Evolutionary conservation across 2,888 invertebrate species (phyloP).

Genomic region (Penaeus monodon): DNA sequence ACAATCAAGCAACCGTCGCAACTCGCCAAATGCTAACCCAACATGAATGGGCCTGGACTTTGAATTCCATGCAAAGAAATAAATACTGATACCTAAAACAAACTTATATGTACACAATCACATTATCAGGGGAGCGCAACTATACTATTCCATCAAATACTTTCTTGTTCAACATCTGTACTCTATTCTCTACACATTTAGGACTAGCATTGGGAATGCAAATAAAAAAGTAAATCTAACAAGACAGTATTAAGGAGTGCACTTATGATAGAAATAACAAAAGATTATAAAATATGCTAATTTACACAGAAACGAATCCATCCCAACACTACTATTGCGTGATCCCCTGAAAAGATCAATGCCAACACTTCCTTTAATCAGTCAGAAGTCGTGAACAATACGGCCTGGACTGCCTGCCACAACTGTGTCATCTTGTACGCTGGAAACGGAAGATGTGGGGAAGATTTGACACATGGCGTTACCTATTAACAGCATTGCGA

Average conservation of each 20-base stretch:
- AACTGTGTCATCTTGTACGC: not conserved
- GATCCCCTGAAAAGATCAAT: conserved; percentile 54
- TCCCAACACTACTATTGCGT: conserved; percentile 44
- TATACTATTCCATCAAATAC: conserved; percentile 38
- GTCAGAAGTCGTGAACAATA: not conserved
- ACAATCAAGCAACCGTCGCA: not conserved
- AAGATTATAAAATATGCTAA: conserved; percentile 1
- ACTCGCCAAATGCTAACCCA: no score
- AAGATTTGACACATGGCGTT: conserved; percentile 46
- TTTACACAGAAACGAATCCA: not conserved
- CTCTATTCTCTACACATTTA: conserved; percentile 28
- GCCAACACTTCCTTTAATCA: conserved; percentile 32
- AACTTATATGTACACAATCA: conserved; percentile 54
- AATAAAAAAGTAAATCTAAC: conserved; percentile 30
- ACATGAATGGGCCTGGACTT: no score
- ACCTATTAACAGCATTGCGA: conserved; percentile 30
- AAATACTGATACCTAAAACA: conserved; percentile 44
- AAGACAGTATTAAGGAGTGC: conserved; percentile 10
- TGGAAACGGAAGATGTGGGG: conserved; percentile 40
- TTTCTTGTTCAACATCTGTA: conserved; percentile 44
- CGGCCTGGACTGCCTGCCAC: not conserved
- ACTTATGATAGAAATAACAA: not conserved
- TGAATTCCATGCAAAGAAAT: conserved; percentile 43
- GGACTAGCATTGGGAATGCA: conserved; percentile 53
- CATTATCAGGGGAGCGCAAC: conserved; percentile 54